Conservation (phyloP, 1,140 invertebrate genomes). For the Lasaia peninsularis region DNA sequence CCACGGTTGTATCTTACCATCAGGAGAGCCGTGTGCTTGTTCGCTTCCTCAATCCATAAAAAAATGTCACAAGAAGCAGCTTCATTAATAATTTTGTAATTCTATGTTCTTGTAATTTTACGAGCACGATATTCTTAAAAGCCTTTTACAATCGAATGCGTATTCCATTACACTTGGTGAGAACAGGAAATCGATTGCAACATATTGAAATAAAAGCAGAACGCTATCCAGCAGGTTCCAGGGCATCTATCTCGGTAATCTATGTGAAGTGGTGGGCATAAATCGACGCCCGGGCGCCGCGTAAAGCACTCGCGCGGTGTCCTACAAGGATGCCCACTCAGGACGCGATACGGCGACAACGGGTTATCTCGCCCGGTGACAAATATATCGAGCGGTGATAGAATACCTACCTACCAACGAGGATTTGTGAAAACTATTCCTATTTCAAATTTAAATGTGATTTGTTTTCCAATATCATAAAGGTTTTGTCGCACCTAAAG, state of each 20-base stretch:
- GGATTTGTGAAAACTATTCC: background rate
- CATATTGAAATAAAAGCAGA: constrained; percentile 1
- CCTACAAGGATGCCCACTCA: constrained; percentile 17
- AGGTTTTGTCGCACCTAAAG: too few species aligned
- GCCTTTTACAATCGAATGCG: too few species aligned
- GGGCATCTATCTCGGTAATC: constrained; percentile 8
- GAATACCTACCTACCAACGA: background rate
- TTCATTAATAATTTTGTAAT: too few species aligned
- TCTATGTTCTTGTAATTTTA: too few species aligned
- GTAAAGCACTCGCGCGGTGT: constrained; percentile 15
- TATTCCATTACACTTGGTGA: too few species aligned
- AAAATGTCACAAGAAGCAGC: too few species aligned
- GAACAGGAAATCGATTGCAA: background rate
- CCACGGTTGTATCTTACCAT: too few species aligned
- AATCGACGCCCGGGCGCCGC: constrained; percentile 2
- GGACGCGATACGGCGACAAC: constrained; percentile 6
- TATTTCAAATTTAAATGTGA: background rate
- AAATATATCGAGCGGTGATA: constrained; percentile 17
- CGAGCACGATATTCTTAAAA: too few species aligned
- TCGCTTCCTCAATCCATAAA: too few species aligned
- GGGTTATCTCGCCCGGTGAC: constrained; percentile 7
- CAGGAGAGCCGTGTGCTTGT: too few species aligned
- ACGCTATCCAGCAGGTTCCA: background rate
- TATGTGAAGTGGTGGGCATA: background rate
- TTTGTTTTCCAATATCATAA: background rate